Conservation (phyloP, 1,140 invertebrate species). For the Agrilus planipennis region DNA sequence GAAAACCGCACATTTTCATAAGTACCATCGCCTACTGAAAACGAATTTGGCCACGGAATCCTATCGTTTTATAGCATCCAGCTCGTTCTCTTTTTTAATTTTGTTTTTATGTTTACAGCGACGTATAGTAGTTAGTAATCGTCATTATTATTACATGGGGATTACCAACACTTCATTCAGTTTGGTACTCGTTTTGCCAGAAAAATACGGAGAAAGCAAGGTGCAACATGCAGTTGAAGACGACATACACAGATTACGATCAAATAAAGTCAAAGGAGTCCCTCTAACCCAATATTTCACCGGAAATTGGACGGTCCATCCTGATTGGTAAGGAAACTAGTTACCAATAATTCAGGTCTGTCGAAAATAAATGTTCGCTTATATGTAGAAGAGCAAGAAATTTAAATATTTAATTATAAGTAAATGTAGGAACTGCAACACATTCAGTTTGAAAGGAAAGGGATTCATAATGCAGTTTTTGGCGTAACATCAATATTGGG, state of each 20-base stretch:
- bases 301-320: conserved; percentile 80
- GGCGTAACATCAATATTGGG: too few relatives aligned
- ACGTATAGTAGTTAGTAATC: conserved; percentile 46
- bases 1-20: too few relatives aligned
- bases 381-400: too few relatives aligned
- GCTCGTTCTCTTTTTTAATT: conserved; percentile 4
- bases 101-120: too few relatives aligned
- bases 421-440: too few relatives aligned
- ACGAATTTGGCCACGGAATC: too few relatives aligned
- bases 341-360: too few relatives aligned
- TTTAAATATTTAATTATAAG: too few relatives aligned
- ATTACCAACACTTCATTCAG: conserved; percentile 60
- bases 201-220: conserved; percentile 55
- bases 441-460: too few relatives aligned
- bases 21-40: too few relatives aligned
- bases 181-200: conserved; percentile 54
- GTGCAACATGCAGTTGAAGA: conserved; percentile 54
- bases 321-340: conserved; percentile 81
- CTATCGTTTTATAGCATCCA: background rate
- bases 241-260: conserved; percentile 50
- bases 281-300: conserved; percentile 51
- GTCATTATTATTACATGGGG: conserved; percentile 53
- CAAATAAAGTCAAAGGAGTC: conserved; percentile 41
- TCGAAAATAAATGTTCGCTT: too few relatives aligned
- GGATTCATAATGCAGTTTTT: too few relatives aligned